Percentiles rank a stretch among this genome's conserved stretches.
Conservation (phyloP, 2,797 vertebrate genomes). For the Gadopsis marmoratus region DNA sequence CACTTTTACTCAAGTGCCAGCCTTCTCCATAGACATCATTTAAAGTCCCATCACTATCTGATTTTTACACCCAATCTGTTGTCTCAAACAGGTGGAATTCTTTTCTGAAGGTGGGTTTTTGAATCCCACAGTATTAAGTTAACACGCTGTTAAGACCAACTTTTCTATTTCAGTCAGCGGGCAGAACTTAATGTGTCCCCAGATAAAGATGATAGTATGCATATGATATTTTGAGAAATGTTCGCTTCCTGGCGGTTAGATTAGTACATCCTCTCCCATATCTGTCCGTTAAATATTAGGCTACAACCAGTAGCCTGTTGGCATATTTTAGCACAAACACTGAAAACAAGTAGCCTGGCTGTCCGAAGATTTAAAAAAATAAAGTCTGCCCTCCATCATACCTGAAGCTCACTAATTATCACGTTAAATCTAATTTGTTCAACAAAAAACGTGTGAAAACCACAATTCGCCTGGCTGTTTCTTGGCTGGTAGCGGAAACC, state of each 20-base stretch:
- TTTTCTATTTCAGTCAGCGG: constrained; percentile 36
- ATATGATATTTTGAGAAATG: constrained; percentile 22
- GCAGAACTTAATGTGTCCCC: constrained; percentile 21
- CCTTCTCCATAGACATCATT: constrained; percentile 33
- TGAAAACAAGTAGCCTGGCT: neutral
- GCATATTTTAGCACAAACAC: constrained; percentile 12
- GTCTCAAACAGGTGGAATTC: constrained; percentile 32
- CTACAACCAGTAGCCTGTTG: constrained; percentile 2
- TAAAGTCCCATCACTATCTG: constrained; percentile 35
- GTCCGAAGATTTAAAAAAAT: neutral
- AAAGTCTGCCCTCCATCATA: neutral
- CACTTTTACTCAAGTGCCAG: constrained; percentile 71
- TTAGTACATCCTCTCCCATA: neutral
- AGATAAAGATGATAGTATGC: neutral
- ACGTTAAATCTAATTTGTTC: neutral
- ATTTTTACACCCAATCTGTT: constrained; percentile 40
- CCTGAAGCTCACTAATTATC: neutral
- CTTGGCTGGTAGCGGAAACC: neutral
- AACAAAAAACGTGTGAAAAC: neutral
- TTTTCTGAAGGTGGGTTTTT: constrained; percentile 30
- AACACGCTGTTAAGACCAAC: constrained; percentile 11
- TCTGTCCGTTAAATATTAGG: neutral
- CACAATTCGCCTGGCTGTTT: rapidly evolving
- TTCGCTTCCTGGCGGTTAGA: neutral
- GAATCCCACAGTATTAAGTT: constrained; percentile 29